Conservation (phyloP, 2,888 invertebrate species). For the Epistrophella euchroma region DNA sequence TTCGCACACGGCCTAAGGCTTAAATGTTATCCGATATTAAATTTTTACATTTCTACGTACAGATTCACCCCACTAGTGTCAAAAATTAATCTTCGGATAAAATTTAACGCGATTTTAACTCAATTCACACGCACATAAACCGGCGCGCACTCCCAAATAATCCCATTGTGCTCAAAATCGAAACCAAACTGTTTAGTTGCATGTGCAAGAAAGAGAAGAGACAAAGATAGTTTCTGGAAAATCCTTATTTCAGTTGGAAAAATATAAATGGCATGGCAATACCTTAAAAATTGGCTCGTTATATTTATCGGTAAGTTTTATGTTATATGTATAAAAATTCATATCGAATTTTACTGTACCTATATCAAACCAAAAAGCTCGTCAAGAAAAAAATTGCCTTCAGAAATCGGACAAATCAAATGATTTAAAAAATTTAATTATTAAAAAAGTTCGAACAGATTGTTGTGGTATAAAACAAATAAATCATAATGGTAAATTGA, state of each 20-base stretch:
- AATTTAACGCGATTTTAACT: too few species aligned
- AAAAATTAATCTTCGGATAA: too few species aligned
- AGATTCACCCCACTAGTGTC: too few species aligned
- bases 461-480: conserved; percentile 55
- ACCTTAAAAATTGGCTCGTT: conserved; percentile 42
- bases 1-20: too few species aligned
- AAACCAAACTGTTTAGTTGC: too few species aligned
- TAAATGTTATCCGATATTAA: too few species aligned
- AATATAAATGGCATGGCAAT: conserved; percentile 51
- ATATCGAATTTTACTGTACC: conserved; percentile 67
- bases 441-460: conserved; percentile 41
- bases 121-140: too few species aligned
- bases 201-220: too few species aligned
- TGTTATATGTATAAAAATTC: conserved; percentile 3
- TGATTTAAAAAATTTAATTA: conserved; percentile 59
- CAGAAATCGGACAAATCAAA: conserved; percentile 62
- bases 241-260: not conserved
- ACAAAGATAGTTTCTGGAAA: too few species aligned
- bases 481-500: conserved; percentile 68
- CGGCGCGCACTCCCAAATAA: too few species aligned
- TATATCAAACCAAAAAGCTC: conserved; percentile 65
- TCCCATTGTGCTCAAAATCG: too few species aligned
- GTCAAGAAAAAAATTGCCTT: conserved; percentile 60
- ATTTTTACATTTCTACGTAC: too few species aligned
- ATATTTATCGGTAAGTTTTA: conserved; percentile 61